A percentile compares a stretch with the other conserved stretches of the same genome.
phyloP scores from a whole-genome alignment of 1,140 invertebrate genomes.

The Hestina assimilis region DNA sequence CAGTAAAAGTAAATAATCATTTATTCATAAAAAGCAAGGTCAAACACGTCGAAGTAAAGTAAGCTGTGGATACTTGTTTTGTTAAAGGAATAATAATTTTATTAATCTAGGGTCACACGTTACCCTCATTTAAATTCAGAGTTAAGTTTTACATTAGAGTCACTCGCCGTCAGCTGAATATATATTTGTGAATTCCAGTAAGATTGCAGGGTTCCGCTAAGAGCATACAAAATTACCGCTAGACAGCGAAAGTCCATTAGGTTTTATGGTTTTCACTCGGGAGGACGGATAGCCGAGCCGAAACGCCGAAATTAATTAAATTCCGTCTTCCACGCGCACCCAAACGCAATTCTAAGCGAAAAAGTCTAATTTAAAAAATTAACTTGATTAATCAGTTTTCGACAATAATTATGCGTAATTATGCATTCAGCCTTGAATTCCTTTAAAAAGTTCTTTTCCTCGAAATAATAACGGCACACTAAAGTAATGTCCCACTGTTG shows the following conservation, averaged over 20 bases:
- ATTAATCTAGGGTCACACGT: not conserved
- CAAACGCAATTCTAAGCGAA: slow-evolving; percentile 38
- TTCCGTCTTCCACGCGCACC: slow-evolving; percentile 49
- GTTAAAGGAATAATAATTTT: not conserved
- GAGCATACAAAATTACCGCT: slow-evolving; percentile 64
- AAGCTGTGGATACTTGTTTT: not conserved
- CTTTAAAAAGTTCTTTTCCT: not conserved
- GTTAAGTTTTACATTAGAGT: slow-evolving; percentile 23
- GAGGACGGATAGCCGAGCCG: slow-evolving; percentile 53
- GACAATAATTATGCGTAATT: not conserved
- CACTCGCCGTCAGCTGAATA: slow-evolving; percentile 26
- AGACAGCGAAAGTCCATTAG: slow-evolving; percentile 75
- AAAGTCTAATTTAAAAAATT: slow-evolving; percentile 24
- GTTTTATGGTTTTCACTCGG: slow-evolving; percentile 64
- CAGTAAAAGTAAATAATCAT: no score
- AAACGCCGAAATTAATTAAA: slow-evolving; percentile 72
- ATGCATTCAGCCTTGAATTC: not conserved
- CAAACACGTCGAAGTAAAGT: no score
- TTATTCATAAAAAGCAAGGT: no score
- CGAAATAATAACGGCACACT: no score
- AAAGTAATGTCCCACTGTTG: no score
- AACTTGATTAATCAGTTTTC: slow-evolving; percentile 11
- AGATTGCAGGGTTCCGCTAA: slow-evolving; percentile 50
- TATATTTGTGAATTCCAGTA: slow-evolving; percentile 49
- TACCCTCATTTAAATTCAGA: slow-evolving; percentile 12